Percentiles rank a stretch among this genome's conserved stretches.
These are phyloP conservation scores for Choloepus didactylus DNA, from an alignment of 2,797 vertebrate species.

Conservation along the genomic window DNA sequence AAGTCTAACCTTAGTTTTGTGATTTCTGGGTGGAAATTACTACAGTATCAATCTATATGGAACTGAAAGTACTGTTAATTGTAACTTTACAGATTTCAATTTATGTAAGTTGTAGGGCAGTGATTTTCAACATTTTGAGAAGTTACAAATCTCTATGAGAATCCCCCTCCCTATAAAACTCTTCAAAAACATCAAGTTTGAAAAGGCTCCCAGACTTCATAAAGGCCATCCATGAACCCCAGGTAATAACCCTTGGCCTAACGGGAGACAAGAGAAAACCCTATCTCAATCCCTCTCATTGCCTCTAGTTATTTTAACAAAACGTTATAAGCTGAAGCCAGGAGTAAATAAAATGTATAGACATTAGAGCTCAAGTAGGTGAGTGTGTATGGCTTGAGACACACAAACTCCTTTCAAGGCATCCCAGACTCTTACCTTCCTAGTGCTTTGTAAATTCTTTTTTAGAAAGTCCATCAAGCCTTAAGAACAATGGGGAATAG, in stretches of 20 bases:
- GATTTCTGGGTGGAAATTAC: constrained; percentile 42
- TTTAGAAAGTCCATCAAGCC: neutral
- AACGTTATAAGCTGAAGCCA: neutral
- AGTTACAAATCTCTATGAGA: neutral
- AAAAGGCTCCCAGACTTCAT: neutral
- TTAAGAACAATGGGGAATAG: neutral
- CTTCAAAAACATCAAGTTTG: constrained; percentile 37
- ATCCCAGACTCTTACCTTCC: neutral
- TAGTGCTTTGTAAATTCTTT: constrained; percentile 22
- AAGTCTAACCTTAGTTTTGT: constrained; percentile 23
- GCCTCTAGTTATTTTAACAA: constrained; percentile 24
- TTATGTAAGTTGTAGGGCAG: constrained; percentile 26
- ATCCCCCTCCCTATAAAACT: neutral
- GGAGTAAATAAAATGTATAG: constrained; percentile 37
- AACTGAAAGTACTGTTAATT: constrained; percentile 60
- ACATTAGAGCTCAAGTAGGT: neutral
- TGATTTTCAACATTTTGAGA: constrained; percentile 5
- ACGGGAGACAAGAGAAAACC: neutral
- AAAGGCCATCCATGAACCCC: neutral
- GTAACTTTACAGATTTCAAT: constrained; percentile 55
- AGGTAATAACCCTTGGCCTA: neutral
- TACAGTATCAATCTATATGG: constrained; percentile 38
- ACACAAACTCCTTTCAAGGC: neutral
- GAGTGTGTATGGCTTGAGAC: neutral
- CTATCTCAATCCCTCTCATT: neutral